These are phyloP conservation scores for Nannobrachium achirus DNA, from an alignment of 2,113 vertebrate species.

Conservation along the genomic window DNA sequence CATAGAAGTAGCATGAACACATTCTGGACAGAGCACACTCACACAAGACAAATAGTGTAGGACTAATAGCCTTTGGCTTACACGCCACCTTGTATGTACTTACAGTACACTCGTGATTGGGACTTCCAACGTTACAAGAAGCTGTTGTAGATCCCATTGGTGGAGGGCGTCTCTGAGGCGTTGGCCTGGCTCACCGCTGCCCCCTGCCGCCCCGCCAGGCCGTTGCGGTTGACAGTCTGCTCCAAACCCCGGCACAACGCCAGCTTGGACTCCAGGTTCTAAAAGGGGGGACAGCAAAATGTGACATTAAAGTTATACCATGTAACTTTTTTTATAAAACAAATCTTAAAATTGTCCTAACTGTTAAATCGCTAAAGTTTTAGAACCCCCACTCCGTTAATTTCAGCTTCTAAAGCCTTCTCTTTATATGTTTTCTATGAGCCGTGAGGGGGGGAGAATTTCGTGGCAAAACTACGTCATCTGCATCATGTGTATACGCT, in stretches of 20 bases:
- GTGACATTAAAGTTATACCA: background rate
- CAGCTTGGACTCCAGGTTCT: slow-evolving; percentile 95
- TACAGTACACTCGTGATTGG: background rate
- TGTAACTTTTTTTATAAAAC: no score
- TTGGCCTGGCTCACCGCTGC: slow-evolving; percentile 68
- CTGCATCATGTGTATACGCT: no score
- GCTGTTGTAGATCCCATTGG: slow-evolving; percentile 63
- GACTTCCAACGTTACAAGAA: slow-evolving; percentile 20
- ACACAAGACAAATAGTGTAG: background rate
- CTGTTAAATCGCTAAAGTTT: no score
- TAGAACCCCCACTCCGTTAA: no score
- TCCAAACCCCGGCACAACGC: slow-evolving; percentile 92
- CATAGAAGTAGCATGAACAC: background rate
- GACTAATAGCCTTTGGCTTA: background rate
- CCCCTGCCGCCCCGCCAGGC: slow-evolving; percentile 58
- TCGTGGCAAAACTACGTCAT: no score
- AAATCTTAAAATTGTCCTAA: no score
- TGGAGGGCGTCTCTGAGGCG: slow-evolving; percentile 71
- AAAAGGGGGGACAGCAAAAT: background rate
- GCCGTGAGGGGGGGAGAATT: no score
- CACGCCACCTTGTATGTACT: background rate
- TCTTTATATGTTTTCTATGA: no score
- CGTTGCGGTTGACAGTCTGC: slow-evolving; percentile 77
- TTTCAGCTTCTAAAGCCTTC: no score
- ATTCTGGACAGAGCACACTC: background rate